Evolutionary conservation across 2,113 vertebrate species (phyloP).

Genomic region (Solenodon paradoxus): DNA sequence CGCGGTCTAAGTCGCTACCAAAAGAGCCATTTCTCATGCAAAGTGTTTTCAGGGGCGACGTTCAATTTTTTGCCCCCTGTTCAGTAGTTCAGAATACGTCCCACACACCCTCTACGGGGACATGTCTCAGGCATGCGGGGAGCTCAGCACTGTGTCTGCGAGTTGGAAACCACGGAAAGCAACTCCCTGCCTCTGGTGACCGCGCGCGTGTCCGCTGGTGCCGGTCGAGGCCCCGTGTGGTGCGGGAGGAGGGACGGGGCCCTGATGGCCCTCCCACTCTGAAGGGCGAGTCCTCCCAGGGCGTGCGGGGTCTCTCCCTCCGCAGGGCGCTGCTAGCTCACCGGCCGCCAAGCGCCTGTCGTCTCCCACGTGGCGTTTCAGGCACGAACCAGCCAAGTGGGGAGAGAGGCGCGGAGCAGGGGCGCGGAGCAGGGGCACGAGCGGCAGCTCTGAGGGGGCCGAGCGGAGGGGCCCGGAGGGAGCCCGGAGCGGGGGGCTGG

Average conservation of each 20-base stretch:
- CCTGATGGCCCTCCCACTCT: background rate
- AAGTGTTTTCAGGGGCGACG: background rate
- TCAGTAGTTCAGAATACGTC: slow-evolving; percentile 10
- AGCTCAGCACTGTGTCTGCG: background rate
- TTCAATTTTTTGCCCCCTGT: background rate
- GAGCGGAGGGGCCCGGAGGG: background rate
- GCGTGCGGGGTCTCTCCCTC: background rate
- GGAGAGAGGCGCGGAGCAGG: background rate
- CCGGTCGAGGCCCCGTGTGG: background rate
- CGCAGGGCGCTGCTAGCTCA: no score
- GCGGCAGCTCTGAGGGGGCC: background rate
- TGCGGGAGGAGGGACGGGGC: background rate
- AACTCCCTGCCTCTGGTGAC: background rate
- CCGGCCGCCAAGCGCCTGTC: no score
- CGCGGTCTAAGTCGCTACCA: background rate
- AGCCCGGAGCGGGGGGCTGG: no score
- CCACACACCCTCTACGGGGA: background rate
- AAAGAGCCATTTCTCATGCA: background rate
- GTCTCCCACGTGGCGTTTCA: background rate
- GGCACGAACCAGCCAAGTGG: background rate
- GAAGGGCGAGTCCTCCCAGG: background rate
- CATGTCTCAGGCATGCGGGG: background rate
- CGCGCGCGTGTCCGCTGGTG: no score
- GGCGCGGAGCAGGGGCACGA: background rate
- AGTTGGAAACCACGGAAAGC: background rate